Base-by-base conservation (phyloP, 2,113 vertebrate genomes). In the Planiliza haematocheilus region DNA sequence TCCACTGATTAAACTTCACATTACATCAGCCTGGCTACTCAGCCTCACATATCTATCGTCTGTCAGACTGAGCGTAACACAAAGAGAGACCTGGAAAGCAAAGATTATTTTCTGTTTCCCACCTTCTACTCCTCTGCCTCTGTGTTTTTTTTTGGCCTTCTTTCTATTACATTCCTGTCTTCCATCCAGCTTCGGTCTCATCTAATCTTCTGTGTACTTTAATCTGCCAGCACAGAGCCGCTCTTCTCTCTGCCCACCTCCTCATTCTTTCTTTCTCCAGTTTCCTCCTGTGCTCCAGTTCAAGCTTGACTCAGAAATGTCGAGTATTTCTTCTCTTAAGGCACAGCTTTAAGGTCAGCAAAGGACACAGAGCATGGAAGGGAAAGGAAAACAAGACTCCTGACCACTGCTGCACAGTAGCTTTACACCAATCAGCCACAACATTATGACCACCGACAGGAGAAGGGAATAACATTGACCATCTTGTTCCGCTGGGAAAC, bases 251-350 rank as follows among this genome's bases (percentile, higher is more conserved):
- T 41, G 48, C 14, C 2, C 51, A 16, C n/a, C 13, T 77, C 30
- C 50, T 34, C 53, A 52, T 64, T 24, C 46, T 38, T 72, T 69
- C 24, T 61, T 61, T 72, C 61, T 66, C 49, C 21, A 39, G 72
- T 69, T 65, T 76, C 64, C 61, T 65, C 11, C 42, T 63, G 17
- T 64, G 13, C 20, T 74, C 56, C 36, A 18, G 21, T 67, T 77
- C 36, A 38, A 41, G 17, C 57, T 39, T 13, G 24, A 48, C 46
- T 63, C 65, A 69, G 50, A 69, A 69, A 72, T 81, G 77, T 10
- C 49, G 45, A 41, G 10, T 69, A 79, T 66, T 83, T 73, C 4
- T 65, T 55, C 24, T 10, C 16, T 50, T 7, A 36, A 18, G 57
- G 48, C 43, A 14, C 2, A 30, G 11, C 17, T 24, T 61, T 4